Conservation (phyloP, 2,888 invertebrate species). For the Adineta ricciae region DNA sequence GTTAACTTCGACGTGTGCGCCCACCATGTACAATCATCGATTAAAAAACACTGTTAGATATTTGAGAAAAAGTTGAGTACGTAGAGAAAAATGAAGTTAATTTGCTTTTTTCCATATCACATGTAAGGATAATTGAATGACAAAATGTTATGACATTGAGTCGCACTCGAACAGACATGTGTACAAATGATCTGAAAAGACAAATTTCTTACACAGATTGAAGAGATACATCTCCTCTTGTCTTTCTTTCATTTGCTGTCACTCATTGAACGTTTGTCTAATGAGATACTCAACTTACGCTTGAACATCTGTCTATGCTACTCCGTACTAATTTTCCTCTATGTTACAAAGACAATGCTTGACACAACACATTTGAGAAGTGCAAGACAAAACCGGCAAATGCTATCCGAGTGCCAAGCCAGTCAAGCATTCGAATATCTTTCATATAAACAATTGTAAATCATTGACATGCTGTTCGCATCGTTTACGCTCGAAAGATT, state of each 20-base stretch:
- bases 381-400: neutral
- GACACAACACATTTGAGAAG: neutral
- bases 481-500: neutral
- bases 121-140: neutral
- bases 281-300: constrained; percentile 11
- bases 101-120: neutral
- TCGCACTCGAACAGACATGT: neutral
- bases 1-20: neutral
- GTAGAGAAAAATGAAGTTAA: neutral
- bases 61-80: neutral
- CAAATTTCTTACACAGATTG: neutral
- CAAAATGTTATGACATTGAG: neutral
- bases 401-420: neutral
- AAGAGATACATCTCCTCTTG: neutral
- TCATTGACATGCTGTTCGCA: neutral
- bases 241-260: neutral
- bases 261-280: neutral
- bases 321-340: neutral
- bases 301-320: constrained; percentile 7
- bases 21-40: neutral
- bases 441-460: neutral
- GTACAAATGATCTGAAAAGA: neutral
- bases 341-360: neutral
- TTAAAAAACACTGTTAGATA: neutral
- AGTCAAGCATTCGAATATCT: neutral